Conservation (phyloP, 2,888 invertebrate genomes). For the Drosophila anomalata region DNA sequence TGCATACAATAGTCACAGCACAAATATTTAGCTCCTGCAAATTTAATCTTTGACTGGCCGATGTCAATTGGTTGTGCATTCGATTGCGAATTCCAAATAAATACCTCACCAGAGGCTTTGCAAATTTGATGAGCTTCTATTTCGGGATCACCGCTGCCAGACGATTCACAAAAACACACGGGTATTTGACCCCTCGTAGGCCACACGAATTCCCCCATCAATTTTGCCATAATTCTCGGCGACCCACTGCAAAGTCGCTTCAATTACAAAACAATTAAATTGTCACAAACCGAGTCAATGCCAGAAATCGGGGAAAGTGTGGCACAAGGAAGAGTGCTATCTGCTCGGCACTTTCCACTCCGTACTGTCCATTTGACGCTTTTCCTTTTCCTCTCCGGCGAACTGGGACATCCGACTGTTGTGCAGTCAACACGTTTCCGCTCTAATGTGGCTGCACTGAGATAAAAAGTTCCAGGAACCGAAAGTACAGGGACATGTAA, state of each 20-base stretch:
- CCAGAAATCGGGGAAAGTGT: constrained; percentile 2
- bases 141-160: constrained; percentile 34
- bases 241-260: constrained; percentile 50
- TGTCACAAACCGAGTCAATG: constrained; percentile 60
- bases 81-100: constrained; percentile 16
- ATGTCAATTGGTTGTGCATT: constrained; percentile 12
- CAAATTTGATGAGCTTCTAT: constrained; percentile 19
- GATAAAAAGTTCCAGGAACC: not conserved
- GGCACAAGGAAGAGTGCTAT: constrained; percentile 27
- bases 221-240: constrained; percentile 63
- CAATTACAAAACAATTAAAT: constrained; percentile 79
- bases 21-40: constrained; percentile 12
- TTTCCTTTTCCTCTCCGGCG: constrained; percentile 14
- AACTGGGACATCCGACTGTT: constrained; percentile 35
- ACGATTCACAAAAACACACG: constrained; percentile 5
- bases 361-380: constrained; percentile 1
- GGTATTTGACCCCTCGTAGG: not conserved
- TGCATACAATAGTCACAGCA: not conserved
- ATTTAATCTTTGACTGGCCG: constrained; percentile 12
- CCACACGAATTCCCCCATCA: constrained; percentile 44
- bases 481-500: not conserved
- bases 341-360: constrained; percentile 17
- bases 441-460: constrained; percentile 40
- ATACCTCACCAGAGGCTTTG: constrained; percentile 10
- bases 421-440: constrained; percentile 50